Conservation (phyloP, 1,140 invertebrate species). For the Drosophila persimilis region DNA sequence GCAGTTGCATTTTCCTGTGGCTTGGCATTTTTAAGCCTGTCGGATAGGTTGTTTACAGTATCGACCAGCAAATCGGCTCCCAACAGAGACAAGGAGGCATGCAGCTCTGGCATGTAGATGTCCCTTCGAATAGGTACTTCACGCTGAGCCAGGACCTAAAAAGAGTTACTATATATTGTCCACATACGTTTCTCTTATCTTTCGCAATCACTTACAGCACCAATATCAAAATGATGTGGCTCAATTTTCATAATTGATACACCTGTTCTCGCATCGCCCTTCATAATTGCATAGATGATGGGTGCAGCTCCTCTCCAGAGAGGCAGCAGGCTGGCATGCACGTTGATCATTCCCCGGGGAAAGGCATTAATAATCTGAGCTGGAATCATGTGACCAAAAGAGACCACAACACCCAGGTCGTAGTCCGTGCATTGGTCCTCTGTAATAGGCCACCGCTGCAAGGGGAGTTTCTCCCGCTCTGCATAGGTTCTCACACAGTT, state of each 20-base stretch:
- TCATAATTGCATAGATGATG: conserved; percentile 85
- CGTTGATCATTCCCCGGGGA: conserved; percentile 93
- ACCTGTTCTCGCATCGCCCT: conserved; percentile 92
- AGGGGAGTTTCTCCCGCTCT: conserved; percentile 82
- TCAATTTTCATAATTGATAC: conserved; percentile 95
- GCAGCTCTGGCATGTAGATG: conserved; percentile 88
- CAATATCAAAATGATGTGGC: conserved; percentile 94
- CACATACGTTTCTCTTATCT: neutral
- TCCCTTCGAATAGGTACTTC: conserved; percentile 85
- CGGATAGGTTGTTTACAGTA: conserved; percentile 86
- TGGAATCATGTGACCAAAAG: conserved; percentile 89
- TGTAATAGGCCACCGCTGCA: conserved; percentile 85
- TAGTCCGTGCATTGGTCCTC: conserved; percentile 81
- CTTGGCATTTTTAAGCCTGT: conserved; percentile 84
- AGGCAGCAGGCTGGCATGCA: conserved; percentile 96
- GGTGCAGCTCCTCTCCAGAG: conserved; percentile 93
- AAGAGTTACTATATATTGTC: neutral
- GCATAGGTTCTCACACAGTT: conserved; percentile 84
- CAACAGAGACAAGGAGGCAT: conserved; percentile 86
- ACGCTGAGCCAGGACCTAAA: conserved; percentile 88
- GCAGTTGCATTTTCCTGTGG: conserved; percentile 86
- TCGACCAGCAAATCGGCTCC: conserved; percentile 89
- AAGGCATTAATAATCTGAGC: conserved; percentile 86
- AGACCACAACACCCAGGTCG: conserved; percentile 88
- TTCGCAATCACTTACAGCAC: conserved; percentile 83